Evolutionary conservation across 92 coral and sea anemone genomes (phyloP).

Genomic region (Porites divaricata): DNA sequence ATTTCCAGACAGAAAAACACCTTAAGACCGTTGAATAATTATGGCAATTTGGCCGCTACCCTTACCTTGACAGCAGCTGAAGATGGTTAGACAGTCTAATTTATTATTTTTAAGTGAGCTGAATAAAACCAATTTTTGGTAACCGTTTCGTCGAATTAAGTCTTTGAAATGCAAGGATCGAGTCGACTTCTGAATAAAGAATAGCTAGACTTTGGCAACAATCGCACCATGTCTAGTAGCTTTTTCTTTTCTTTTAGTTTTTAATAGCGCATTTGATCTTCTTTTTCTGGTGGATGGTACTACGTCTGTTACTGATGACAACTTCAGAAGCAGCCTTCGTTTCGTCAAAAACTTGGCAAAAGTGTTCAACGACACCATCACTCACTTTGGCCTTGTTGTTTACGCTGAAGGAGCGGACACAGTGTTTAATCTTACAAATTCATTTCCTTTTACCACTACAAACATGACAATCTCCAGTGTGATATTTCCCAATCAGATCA

Average conservation of each 20-base stretch:
- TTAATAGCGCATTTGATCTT: conserved; percentile 15
- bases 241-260: neutral
- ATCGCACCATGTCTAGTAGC: neutral
- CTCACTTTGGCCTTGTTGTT: conserved; percentile 6
- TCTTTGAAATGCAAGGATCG: too few relatives aligned
- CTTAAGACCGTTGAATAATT: too few relatives aligned
- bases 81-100: too few relatives aligned
- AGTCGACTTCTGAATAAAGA: neutral
- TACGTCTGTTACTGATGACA: neutral
- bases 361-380: neutral
- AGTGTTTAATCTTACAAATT: neutral
- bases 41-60: too few relatives aligned
- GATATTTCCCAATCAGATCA: neutral
- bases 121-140: too few relatives aligned
- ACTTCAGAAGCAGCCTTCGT: neutral
- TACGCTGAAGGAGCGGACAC: conserved; percentile 11
- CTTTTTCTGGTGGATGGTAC: conserved; percentile 25
- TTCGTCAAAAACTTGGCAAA: conserved; percentile 5
- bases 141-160: too few relatives aligned
- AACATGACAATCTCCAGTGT: neutral
- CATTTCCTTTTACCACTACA: neutral
- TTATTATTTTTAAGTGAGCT: too few relatives aligned
- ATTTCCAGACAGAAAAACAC: too few relatives aligned
- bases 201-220: neutral
- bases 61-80: too few relatives aligned